A percentile compares a stretch with the other conserved stretches of the same genome.
These are phyloP conservation scores for Indicator indicator DNA, from an alignment of 2,113 vertebrate species.

Conservation along the genomic window DNA sequence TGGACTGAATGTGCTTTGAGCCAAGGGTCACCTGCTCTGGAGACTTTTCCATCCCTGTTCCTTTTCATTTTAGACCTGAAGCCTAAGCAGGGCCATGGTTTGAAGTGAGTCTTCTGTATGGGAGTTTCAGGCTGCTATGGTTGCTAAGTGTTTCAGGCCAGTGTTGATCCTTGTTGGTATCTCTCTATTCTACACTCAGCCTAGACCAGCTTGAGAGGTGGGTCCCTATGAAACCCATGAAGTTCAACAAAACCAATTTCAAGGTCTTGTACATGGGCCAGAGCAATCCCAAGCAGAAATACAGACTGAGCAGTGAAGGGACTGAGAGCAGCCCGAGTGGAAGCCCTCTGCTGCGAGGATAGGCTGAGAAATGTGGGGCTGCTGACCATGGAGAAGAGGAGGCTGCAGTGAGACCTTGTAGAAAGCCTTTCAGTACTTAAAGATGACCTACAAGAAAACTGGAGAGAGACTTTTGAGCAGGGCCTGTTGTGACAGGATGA, in stretches of 20 bases:
- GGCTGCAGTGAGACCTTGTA: not conserved
- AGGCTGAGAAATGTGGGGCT: not conserved
- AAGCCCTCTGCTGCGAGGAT: not conserved
- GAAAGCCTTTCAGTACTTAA: not conserved
- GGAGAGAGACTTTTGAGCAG: not conserved
- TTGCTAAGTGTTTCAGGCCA: not conserved
- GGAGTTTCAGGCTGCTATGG: not conserved
- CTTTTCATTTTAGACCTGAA: not conserved
- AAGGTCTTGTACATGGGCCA: not conserved
- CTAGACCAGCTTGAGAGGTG: not conserved
- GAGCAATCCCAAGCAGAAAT: not conserved
- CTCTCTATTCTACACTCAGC: not conserved
- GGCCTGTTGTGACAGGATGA: not conserved
- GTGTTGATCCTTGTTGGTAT: not conserved
- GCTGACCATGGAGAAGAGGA: not conserved
- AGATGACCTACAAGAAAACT: not conserved
- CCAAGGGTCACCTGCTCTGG: not conserved
- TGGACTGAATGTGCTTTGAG: not conserved
- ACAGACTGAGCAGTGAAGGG: not conserved
- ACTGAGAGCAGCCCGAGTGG: not conserved
- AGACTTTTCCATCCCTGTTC: not conserved
- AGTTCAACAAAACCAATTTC: not conserved
- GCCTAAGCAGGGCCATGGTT: rapidly evolving
- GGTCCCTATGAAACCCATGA: not conserved
- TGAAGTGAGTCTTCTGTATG: rapidly evolving